Base-by-base conservation (phyloP, 2,888 invertebrate species). In the Macropis europaea region DNA sequence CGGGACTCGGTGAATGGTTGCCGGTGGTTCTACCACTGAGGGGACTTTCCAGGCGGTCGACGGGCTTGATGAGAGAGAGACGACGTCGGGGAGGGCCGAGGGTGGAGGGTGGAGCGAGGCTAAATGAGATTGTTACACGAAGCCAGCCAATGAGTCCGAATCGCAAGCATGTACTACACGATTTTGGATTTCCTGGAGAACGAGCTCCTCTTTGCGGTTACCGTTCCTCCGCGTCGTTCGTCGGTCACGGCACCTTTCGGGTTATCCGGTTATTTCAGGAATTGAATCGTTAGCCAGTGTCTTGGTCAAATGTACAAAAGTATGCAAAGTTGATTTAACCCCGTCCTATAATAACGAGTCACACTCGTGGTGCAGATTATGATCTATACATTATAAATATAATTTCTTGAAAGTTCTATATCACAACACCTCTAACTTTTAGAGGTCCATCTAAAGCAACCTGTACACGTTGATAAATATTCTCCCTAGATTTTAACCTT, bases 121-220 rank as follows among this genome's bases (percentile, higher is more conserved):
- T 81, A 87, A 90, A 90, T 87, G 87, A 87, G 88, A 89, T 89
- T 88, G 88, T 88, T 89, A 87, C 87, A 86, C 84, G 84, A 85
- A 87, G 83, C 72, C 54, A 61, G 64, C 73, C 71, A 79, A 69
- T 76, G 68, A 71, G 71, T 57, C 53, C 61, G 52, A 67, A 73
- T 73, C 67, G 53, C 66, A 48, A 34, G 17, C 56, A 40, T 67
- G 66, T 61, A 61, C 56, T 56, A 66, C 66, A 67, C 50, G 73
- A 72, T 70, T 71, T 47, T 52, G 62, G 72, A 72, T 72, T 71
- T 72, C 72, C 45, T 32, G 24, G 19, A 19, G 15, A 32, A 6
- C 19, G 54, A 43, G 32, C 47, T 6, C 4, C 24, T 7, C 38
- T n/a, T 11, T 13, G 22, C 9, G 36, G 26, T 6, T 28, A 1